phyloP scores from a whole-genome alignment of 1,140 invertebrate species.

The Plutomurus gul region DNA sequence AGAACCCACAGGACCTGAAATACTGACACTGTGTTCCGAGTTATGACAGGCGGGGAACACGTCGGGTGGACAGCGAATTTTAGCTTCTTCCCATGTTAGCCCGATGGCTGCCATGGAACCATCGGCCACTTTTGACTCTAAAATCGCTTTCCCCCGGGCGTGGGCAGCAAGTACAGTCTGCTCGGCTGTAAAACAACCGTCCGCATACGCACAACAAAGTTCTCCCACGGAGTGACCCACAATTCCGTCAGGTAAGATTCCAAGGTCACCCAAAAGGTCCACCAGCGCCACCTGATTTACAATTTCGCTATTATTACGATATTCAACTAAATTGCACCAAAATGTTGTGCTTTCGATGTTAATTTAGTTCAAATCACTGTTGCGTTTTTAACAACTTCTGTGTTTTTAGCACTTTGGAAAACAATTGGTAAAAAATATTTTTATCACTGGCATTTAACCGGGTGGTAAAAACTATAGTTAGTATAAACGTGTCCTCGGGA shows the following conservation, averaged over 20 bases:
- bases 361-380: no score
- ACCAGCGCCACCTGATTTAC: slow-evolving; percentile 85
- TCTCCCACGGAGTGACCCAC: slow-evolving; percentile 95
- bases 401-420: no score
- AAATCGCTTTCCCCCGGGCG: slow-evolving; percentile 65
- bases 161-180: slow-evolving; percentile 87
- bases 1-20: slow-evolving; percentile 89
- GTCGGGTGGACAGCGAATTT: slow-evolving; percentile 72
- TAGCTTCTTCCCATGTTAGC: slow-evolving; percentile 84
- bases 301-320: no score
- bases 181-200: slow-evolving; percentile 88
- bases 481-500: no score
- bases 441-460: no score
- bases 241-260: slow-evolving; percentile 82
- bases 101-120: slow-evolving; percentile 67
- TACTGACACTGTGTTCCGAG: slow-evolving; percentile 2
- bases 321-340: slow-evolving; percentile 69
- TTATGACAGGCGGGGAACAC: slow-evolving; percentile 47
- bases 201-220: slow-evolving; percentile 94
- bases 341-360: slow-evolving; percentile 59
- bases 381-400: no score
- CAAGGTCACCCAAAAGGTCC: slow-evolving; percentile 76
- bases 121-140: slow-evolving; percentile 60
- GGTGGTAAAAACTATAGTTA: no score
- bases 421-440: no score